phyloP scores from a whole-genome alignment of 1,140 invertebrate species.

The Leptinotarsa undecemlineata region DNA sequence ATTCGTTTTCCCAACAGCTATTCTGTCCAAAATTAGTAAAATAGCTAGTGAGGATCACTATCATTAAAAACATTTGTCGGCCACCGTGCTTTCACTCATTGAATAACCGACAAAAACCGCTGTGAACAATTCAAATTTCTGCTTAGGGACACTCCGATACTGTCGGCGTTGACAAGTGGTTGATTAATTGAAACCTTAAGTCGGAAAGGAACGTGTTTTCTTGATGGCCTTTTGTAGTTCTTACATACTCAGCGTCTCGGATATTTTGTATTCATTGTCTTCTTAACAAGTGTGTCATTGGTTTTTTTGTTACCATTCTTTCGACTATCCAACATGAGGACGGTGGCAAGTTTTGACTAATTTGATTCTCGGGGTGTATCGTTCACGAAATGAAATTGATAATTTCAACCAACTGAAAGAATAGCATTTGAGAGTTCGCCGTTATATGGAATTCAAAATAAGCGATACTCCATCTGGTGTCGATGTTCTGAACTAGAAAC shows the following conservation, averaged over 20 bases:
- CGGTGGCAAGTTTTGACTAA: constrained; percentile 4
- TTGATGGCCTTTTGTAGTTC: constrained; percentile 13
- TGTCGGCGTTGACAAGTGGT: constrained; percentile 4
- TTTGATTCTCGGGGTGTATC: background rate
- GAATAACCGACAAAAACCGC: background rate
- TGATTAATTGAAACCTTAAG: constrained; percentile 3
- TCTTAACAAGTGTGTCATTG: constrained; percentile 12
- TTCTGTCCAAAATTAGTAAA: too few species aligned
- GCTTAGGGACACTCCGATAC: background rate
- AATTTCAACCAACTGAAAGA: too few species aligned
- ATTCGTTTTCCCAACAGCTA: too few species aligned
- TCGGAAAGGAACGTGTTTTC: constrained; percentile 2
- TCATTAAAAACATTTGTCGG: too few species aligned
- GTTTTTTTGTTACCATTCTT: constrained; percentile 5
- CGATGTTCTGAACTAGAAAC: too few species aligned
- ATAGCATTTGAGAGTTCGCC: too few species aligned
- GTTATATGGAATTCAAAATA: too few species aligned
- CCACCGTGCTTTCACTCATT: background rate
- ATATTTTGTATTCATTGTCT: constrained; percentile 26
- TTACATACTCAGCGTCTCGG: constrained; percentile 28
- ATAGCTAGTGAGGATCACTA: too few species aligned
- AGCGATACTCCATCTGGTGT: too few species aligned
- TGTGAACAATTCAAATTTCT: background rate
- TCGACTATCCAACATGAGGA: background rate
- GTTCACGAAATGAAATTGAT: too few species aligned